phyloP scores from a whole-genome alignment of 64 coral and sea anemone species.

The Porites australiensis region DNA sequence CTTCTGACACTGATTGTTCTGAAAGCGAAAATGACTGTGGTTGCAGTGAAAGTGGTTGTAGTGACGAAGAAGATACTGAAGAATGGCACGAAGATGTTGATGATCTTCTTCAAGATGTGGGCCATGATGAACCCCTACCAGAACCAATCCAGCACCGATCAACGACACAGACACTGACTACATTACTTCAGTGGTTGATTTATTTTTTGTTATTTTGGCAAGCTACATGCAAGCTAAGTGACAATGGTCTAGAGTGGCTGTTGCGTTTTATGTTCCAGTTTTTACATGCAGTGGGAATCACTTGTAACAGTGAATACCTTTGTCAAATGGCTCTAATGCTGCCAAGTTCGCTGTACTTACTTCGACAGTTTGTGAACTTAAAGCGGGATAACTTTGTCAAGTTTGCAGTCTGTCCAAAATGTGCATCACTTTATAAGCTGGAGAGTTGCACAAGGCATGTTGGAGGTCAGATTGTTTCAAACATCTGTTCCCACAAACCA shows the following conservation, averaged over 20 bases:
- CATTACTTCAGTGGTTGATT: conserved; percentile 66
- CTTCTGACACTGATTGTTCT: not conserved
- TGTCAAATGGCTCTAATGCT: conserved; percentile 26
- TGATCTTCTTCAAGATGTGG: too few relatives aligned
- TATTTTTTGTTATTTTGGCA: conserved; percentile 63
- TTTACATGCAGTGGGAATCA: not conserved
- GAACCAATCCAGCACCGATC: conserved; percentile 5
- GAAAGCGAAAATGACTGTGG: not conserved
- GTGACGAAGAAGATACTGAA: not conserved
- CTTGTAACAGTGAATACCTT: conserved; percentile 19
- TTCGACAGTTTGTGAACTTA: conserved; percentile 9
- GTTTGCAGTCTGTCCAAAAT: conserved; percentile 56
- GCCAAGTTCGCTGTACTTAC: conserved; percentile 45
- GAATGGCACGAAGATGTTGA: too few relatives aligned
- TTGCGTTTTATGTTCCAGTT: conserved; percentile 71
- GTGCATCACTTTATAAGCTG: conserved; percentile 12
- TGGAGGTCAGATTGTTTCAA: conserved; percentile 14
- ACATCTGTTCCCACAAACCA: not conserved
- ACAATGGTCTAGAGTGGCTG: conserved; percentile 76
- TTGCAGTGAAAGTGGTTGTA: not conserved
- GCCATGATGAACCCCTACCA: conserved; percentile 20
- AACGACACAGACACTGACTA: conserved; percentile 4
- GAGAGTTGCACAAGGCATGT: conserved; percentile 14
- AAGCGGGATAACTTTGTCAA: conserved; percentile 34
- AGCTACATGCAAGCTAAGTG: conserved; percentile 59